These are phyloP conservation scores for Notoglanidium macrostoma DNA, from an alignment of 2,797 vertebrate species.

Conservation along the genomic window DNA sequence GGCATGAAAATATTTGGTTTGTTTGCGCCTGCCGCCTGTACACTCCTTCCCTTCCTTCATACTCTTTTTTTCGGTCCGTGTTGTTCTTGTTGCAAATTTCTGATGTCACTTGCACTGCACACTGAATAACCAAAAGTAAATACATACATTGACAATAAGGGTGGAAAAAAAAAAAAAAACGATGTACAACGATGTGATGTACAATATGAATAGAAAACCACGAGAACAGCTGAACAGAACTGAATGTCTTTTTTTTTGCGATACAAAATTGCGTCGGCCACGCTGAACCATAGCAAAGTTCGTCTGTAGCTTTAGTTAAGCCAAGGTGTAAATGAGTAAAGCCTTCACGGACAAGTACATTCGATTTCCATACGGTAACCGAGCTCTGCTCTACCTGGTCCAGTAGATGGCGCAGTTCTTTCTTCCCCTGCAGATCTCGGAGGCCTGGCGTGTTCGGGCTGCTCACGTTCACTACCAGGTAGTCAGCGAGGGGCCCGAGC, in stretches of 20 bases:
- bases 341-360: neutral
- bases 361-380: neutral
- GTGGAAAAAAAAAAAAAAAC: neutral
- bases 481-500: conserved; percentile 90
- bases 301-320: neutral
- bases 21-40: neutral
- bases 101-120: neutral
- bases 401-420: conserved; percentile 81
- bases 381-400: conserved; percentile 71
- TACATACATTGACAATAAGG: neutral
- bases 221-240: neutral
- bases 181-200: too few relatives aligned
- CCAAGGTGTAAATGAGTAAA: neutral
- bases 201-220: neutral
- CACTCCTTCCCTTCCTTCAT: neutral
- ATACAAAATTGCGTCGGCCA: neutral
- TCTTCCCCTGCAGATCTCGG: conserved; percentile 85
- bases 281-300: neutral
- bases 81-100: neutral
- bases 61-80: neutral
- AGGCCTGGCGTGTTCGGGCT: conserved; percentile 92
- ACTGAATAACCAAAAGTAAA: neutral
- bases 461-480: conserved; percentile 94
- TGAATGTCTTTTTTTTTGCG: neutral
- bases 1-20: neutral